Base-by-base conservation (phyloP, 2,888 invertebrate genomes). In the Acleris holmiana region DNA sequence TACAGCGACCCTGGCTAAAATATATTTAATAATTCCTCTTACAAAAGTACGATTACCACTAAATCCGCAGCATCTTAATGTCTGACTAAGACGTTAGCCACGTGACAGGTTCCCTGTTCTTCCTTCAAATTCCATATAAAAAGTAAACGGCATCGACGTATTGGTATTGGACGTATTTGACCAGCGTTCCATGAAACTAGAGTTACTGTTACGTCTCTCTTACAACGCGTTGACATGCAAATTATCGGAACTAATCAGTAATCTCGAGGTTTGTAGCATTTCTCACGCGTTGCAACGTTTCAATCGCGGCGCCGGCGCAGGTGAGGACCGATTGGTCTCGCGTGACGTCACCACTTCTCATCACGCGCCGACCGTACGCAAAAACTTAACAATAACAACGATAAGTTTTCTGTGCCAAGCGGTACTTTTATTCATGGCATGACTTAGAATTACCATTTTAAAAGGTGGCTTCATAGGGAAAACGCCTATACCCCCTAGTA, bases 311-410 rank as follows among this genome's bases (percentile, higher is more conserved):
- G 29, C 29, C 29, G 25, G 48, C 35, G 35, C 55, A 41, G 50
- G 50, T 29, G 44, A 44, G 41, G 44, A 41, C 56, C 29, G 57
- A 46, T 63, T 89, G 89, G 83, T 83, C 84, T 85, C 86, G 85
- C 78, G 73, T 78, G 80, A 58, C 64, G 58, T 53, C 64, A 64
- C 40, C 50, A 35, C 18, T 49, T 19, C 54, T 29, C 63, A 29
- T 54, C 63, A 44, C 46, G 55, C 53, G 40, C 57, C 29, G 62
- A 13, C 29, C 63, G 58, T 60, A 49, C 54, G 54, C 59, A 64
- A 59, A 64, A 64, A 65, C 41, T 46, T 48, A 48, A 65, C 65
- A 65, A 64, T 64, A 59, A 65, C 58, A 58, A 29, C 54, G 59
- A 59, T 59, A 55, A 35, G 51, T 65, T 65, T 60, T 65, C 64